These are phyloP conservation scores for Andrena chrysosceles DNA, from an alignment of 2,888 invertebrate species.

Conservation along the genomic window DNA sequence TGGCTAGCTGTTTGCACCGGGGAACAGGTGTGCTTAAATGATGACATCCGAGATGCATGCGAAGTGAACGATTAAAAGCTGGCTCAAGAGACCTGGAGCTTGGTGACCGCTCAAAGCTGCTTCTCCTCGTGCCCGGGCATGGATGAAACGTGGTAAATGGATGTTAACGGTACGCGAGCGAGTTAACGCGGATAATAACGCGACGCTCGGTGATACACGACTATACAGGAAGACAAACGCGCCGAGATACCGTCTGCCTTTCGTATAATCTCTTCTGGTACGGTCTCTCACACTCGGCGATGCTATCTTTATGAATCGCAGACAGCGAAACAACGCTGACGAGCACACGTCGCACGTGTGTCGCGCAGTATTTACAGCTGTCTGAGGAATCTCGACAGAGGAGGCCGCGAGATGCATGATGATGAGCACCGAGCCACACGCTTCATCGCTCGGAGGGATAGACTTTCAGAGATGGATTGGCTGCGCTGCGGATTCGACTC, in stretches of 20 bases:
- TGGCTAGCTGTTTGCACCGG: constrained; percentile 23
- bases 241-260: constrained; percentile 31
- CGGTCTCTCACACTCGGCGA: not conserved
- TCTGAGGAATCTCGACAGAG: not conserved
- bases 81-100: too few species aligned
- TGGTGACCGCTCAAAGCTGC: too few species aligned
- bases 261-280: constrained; percentile 19
- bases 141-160: constrained; percentile 28
- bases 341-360: constrained; percentile 5
- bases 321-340: not conserved
- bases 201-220: constrained; percentile 32
- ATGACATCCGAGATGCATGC: not conserved
- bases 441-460: not conserved
- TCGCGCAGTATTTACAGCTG: constrained; percentile 9
- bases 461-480: not conserved
- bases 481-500: not conserved
- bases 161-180: constrained; percentile 54
- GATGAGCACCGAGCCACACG: not conserved
- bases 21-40: not conserved
- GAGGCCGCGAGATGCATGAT: not conserved
- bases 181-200: constrained; percentile 56
- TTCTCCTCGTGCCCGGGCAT: not conserved
- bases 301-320: constrained; percentile 25
- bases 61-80: not conserved
- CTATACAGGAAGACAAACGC: not conserved